Evolutionary conservation across 2,888 invertebrate genomes (phyloP).

Genomic region (Agonum fuliginosum): DNA sequence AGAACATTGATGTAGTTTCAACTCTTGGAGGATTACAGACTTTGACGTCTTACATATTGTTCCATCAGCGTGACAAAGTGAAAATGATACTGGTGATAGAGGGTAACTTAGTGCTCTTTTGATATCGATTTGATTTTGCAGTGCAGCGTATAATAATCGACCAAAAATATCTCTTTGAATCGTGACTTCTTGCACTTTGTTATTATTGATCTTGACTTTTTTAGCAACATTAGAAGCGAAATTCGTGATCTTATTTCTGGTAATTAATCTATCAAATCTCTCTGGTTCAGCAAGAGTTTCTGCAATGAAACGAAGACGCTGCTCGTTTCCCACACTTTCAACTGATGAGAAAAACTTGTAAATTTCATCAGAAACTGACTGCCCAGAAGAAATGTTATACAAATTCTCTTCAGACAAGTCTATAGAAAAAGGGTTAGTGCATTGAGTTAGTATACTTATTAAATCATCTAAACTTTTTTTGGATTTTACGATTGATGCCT

Average conservation of each 20-base stretch:
- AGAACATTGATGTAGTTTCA: constrained; percentile 55
- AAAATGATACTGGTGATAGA: constrained; percentile 62
- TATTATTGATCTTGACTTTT: too few species aligned
- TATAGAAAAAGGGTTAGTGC: constrained; percentile 63
- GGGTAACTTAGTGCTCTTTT: too few species aligned
- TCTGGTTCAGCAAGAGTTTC: constrained; percentile 62
- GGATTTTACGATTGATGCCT: constrained; percentile 49
- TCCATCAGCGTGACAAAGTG: constrained; percentile 61
- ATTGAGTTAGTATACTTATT: constrained; percentile 57
- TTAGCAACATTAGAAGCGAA: too few species aligned
- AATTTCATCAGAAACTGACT: constrained; percentile 49
- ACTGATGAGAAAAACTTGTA: constrained; percentile 41
- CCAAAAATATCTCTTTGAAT: constrained; percentile 64
- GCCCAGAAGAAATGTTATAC: constrained; percentile 63
- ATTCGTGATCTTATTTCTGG: too few species aligned
- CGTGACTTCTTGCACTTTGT: constrained; percentile 61
- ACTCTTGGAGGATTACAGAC: constrained; percentile 63
- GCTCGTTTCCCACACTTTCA: background rate
- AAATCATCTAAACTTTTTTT: background rate
- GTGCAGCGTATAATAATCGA: constrained; percentile 62
- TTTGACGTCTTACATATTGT: constrained; percentile 63
- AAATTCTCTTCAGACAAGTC: constrained; percentile 61
- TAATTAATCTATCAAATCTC: too few species aligned
- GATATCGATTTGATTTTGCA: constrained; percentile 60
- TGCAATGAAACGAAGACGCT: constrained; percentile 59